phyloP scores from a whole-genome alignment of 2,888 invertebrate genomes.

The Parasteatoda lunata region DNA sequence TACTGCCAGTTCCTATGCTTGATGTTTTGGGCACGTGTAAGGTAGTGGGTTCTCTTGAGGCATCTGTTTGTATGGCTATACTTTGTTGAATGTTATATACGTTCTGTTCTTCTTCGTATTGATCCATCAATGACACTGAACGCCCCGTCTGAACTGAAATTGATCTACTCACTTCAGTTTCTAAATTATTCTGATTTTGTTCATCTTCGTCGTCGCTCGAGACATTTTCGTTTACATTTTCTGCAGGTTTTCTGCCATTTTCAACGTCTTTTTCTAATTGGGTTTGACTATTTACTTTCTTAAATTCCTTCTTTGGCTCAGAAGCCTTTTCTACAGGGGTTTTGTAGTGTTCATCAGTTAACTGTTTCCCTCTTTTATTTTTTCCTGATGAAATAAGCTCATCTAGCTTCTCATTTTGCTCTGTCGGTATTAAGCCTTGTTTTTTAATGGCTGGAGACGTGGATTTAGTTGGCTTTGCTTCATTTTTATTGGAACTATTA shows the following conservation, averaged over 20 bases:
- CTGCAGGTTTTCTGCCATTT: background rate
- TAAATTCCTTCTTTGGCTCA: background rate
- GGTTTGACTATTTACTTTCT: conserved; percentile 9
- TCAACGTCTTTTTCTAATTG: background rate
- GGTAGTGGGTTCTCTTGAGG: background rate
- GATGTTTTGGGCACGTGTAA: too few relatives aligned
- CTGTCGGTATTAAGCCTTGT: too few relatives aligned
- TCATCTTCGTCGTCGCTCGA: background rate
- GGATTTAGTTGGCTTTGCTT: too few relatives aligned
- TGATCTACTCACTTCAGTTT: conserved; percentile 18
- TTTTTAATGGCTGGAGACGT: too few relatives aligned
- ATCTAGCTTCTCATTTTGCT: too few relatives aligned
- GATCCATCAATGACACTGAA: background rate
- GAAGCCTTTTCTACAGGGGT: background rate
- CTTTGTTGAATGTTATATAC: background rate
- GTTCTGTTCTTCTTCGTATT: background rate
- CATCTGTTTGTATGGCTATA: conserved; percentile 49
- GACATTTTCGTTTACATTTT: background rate
- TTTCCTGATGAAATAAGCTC: too few relatives aligned
- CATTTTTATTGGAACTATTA: too few relatives aligned
- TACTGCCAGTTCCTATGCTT: background rate
- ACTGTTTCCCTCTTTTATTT: too few relatives aligned
- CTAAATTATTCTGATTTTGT: background rate
- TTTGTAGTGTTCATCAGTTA: background rate
- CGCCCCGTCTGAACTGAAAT: conserved; percentile 50